A percentile compares a stretch with the other conserved stretches of the same genome.
Conservation (phyloP, 1,140 invertebrate genomes). For the Temnothorax curvispinosus region DNA sequence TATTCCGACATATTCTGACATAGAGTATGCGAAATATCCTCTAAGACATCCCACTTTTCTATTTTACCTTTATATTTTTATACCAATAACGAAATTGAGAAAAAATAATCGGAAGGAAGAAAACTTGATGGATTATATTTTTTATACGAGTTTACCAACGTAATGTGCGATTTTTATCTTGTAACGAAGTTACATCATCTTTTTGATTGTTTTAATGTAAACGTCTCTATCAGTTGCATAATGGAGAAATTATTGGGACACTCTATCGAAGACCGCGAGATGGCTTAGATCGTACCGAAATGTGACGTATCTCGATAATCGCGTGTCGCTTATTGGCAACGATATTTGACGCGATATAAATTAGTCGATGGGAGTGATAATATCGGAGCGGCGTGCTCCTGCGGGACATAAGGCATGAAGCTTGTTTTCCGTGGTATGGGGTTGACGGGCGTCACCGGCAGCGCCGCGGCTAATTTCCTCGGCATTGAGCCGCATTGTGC, state of each 20-base stretch:
- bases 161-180: neutral
- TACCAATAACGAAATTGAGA: neutral
- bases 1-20: neutral
- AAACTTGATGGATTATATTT: neutral
- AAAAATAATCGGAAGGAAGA: neutral
- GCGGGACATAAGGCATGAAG: constrained; percentile 37
- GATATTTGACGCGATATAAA: constrained; percentile 32
- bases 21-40: neutral
- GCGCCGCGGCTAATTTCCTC: constrained; percentile 82
- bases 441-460: constrained; percentile 81
- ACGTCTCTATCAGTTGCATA: neutral
- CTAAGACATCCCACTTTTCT: neutral
- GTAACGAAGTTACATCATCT: neutral
- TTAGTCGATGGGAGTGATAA: constrained; percentile 44
- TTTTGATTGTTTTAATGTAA: neutral
- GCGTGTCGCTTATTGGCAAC: neutral
- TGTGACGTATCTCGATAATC: neutral
- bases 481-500: constrained; percentile 82
- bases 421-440: constrained; percentile 73
- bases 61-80: neutral
- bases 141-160: neutral
- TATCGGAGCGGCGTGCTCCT: constrained; percentile 24
- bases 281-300: neutral
- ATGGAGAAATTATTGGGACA: neutral
- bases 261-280: neutral